phyloP scores from a whole-genome alignment of 2,113 vertebrate genomes.

The Aix galericulata region DNA sequence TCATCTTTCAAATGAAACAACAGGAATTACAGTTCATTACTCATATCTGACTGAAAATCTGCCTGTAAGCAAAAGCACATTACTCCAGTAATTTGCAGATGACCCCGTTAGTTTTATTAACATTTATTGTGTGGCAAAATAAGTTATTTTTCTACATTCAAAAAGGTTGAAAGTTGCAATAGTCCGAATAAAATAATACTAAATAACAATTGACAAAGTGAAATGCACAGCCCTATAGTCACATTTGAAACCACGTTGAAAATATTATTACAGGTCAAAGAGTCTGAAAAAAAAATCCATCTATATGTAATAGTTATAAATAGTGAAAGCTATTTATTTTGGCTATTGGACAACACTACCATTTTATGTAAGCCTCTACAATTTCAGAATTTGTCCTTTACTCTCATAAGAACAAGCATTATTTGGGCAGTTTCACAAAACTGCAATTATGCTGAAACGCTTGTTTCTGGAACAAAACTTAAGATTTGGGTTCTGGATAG shows the following conservation, averaged over 20 bases:
- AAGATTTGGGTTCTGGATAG: background rate
- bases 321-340: background rate
- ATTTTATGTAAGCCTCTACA: background rate
- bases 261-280: slow-evolving; percentile 1
- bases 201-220: background rate
- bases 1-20: slow-evolving; percentile 26
- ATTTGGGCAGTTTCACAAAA: background rate
- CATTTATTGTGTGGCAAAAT: background rate
- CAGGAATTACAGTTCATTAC: slow-evolving; percentile 54
- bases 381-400: background rate
- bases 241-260: background rate
- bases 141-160: background rate
- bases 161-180: background rate
- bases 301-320: slow-evolving; percentile 13
- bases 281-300: background rate
- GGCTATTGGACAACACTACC: background rate
- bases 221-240: background rate
- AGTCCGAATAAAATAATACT: background rate
- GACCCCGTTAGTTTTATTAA: slow-evolving; percentile 30
- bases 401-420: background rate
- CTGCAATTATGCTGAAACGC: background rate
- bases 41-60: slow-evolving; percentile 42
- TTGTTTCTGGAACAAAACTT: background rate
- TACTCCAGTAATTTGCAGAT: slow-evolving; percentile 55
- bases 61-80: slow-evolving; percentile 52